phyloP scores from a whole-genome alignment of 2,797 vertebrate species.

The Hephaestus fuliginosus region DNA sequence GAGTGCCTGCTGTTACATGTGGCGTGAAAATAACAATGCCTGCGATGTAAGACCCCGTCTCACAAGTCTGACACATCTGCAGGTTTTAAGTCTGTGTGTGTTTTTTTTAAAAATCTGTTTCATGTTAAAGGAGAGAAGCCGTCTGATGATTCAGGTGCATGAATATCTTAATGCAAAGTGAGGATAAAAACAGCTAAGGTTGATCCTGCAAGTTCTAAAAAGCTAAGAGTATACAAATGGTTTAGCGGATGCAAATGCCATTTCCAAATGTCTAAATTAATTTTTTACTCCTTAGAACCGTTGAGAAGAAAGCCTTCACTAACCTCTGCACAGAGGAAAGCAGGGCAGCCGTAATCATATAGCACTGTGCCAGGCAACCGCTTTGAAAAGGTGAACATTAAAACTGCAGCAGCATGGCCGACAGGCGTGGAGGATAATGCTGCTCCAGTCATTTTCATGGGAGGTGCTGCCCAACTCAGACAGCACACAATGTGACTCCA shows the following conservation, averaged over 20 bases:
- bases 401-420: conserved; percentile 70
- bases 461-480: conserved; percentile 56
- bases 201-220: conserved; percentile 26
- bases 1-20: conserved; percentile 71
- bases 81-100: conserved; percentile 1
- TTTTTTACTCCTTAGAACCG: conserved; percentile 22
- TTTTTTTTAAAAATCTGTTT: conserved; percentile 6
- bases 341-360: conserved; percentile 68
- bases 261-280: conserved; percentile 54
- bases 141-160: conserved; percentile 11
- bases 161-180: conserved; percentile 5
- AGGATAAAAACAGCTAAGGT: conserved; percentile 8
- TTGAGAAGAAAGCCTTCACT: conserved; percentile 38
- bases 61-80: conserved; percentile 1
- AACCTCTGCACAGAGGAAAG: conserved; percentile 52
- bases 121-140: conserved; percentile 6
- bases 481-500: conserved; percentile 49
- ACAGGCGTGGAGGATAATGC: conserved; percentile 66
- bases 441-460: conserved; percentile 66
- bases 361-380: conserved; percentile 51
- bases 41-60: conserved; percentile 16
- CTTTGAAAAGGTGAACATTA: conserved; percentile 69
- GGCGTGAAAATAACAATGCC: conserved; percentile 71
- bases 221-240: conserved; percentile 18
- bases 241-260: conserved; percentile 34